Conservation (phyloP, 2,888 invertebrate genomes). For the Blastobasis adustella region DNA sequence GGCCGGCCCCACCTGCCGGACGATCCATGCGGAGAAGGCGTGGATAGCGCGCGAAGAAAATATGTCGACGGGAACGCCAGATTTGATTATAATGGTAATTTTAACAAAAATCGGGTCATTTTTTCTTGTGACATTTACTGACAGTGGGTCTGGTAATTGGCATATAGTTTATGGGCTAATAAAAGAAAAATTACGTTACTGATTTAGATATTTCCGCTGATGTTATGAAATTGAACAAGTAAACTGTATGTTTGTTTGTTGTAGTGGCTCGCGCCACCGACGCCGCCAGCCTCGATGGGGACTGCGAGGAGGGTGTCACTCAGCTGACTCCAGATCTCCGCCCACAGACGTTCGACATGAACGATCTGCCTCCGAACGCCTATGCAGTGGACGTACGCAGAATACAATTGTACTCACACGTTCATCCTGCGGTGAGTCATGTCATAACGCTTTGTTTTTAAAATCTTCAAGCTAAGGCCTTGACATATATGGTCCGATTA, state of each 20-base stretch:
- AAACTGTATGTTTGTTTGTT: slow-evolving; percentile 13
- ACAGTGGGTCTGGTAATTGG: too few species aligned
- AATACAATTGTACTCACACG: slow-evolving; percentile 58
- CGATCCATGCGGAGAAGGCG: slow-evolving; percentile 5
- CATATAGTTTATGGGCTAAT: too few species aligned
- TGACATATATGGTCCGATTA: too few species aligned
- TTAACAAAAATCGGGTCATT: too few species aligned
- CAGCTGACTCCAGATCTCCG: slow-evolving; percentile 44
- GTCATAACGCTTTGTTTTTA: background rate
- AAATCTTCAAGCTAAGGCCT: too few species aligned
- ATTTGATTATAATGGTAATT: background rate
- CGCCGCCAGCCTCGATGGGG: slow-evolving; percentile 49
- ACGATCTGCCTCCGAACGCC: slow-evolving; percentile 50
- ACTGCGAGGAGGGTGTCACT: slow-evolving; percentile 41
- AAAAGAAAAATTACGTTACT: too few species aligned
- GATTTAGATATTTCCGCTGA: too few species aligned
- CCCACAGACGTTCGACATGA: slow-evolving; percentile 53
- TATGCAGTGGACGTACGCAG: slow-evolving; percentile 56
- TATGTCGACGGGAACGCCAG: slow-evolving; percentile 1
- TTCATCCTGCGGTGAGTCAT: slow-evolving; percentile 56
- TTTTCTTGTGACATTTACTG: too few species aligned
- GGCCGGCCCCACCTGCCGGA: slow-evolving; percentile 4
- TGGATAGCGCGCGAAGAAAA: slow-evolving; percentile 6
- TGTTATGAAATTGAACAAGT: too few species aligned
- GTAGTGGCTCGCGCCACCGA: slow-evolving; percentile 55